A percentile compares a stretch with the other conserved stretches of the same genome.
These are phyloP conservation scores for Drosophila antonietae DNA, from an alignment of 2,888 invertebrate species.

Conservation along the genomic window DNA sequence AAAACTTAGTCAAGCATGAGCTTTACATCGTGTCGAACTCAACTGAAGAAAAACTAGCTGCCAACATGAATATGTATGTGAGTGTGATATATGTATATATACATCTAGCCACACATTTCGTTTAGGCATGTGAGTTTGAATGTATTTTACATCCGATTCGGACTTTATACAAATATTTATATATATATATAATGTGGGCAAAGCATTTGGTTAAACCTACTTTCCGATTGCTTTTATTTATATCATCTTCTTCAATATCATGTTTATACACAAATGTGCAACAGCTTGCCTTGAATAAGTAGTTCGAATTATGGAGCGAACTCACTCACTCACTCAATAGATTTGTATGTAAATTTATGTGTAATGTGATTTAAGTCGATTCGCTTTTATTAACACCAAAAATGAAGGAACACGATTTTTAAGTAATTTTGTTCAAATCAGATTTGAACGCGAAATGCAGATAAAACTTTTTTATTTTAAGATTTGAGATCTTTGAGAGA, in stretches of 20 bases:
- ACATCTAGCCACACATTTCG: neutral
- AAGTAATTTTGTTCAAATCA: neutral
- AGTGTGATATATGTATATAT: neutral
- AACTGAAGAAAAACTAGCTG: neutral
- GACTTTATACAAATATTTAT: neutral
- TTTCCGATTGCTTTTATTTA: neutral
- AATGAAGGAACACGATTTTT: neutral
- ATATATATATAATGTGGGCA: neutral
- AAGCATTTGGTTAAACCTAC: neutral
- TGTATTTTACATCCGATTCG: neutral
- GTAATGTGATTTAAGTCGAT: neutral
- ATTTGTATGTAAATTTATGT: conserved; percentile 4
- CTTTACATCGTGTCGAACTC: neutral
- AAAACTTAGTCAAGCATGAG: conserved; percentile 1
- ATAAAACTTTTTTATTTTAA: neutral
- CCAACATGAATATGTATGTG: neutral
- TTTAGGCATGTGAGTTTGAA: neutral
- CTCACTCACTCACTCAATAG: neutral
- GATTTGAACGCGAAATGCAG: neutral
- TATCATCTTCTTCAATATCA: neutral
- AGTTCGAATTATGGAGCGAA: neutral
- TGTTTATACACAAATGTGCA: neutral
- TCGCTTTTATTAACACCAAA: neutral
- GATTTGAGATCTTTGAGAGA: neutral
- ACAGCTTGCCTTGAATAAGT: conserved; percentile 7